Conservation (phyloP, 2,888 invertebrate species). For the Drosophila infuscata region DNA sequence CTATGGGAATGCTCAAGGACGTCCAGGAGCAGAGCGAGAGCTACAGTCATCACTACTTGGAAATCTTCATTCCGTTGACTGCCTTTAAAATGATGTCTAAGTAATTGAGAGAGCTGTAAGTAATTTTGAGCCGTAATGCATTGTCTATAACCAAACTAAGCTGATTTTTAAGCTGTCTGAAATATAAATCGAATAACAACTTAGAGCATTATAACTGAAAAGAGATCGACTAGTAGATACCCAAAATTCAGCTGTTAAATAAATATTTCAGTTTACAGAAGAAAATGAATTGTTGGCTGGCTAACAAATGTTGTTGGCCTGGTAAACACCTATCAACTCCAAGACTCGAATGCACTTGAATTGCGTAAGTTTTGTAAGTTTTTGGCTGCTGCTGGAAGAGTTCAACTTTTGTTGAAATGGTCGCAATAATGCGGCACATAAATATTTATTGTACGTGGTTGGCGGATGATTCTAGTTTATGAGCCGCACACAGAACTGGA, state of each 20-base stretch:
- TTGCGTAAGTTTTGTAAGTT: slow-evolving; percentile 11
- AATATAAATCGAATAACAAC: not conserved
- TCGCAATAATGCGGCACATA: slow-evolving; percentile 56
- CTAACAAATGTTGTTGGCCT: slow-evolving; percentile 29
- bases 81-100: not conserved
- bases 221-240: not conserved
- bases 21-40: not conserved
- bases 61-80: not conserved
- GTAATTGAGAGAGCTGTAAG: not conserved
- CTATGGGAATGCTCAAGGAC: slow-evolving; percentile 18
- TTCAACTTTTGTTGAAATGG: slow-evolving; percentile 31
- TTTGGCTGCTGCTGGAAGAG: slow-evolving; percentile 40
- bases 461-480: slow-evolving; percentile 39
- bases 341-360: slow-evolving; percentile 34
- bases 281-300: slow-evolving; percentile 13
- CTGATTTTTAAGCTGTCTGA: slow-evolving; percentile 22
- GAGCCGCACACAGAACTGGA: slow-evolving; percentile 23
- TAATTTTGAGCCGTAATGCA: too few species aligned
- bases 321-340: slow-evolving; percentile 13
- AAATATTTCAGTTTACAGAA: not conserved
- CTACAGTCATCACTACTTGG: not conserved
- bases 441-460: slow-evolving; percentile 68
- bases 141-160: too few species aligned
- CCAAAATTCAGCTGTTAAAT: not conserved
- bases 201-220: not conserved